Evolutionary conservation across 1,140 invertebrate genomes (phyloP).

Genomic region (Schlechtendalia chinensis): DNA sequence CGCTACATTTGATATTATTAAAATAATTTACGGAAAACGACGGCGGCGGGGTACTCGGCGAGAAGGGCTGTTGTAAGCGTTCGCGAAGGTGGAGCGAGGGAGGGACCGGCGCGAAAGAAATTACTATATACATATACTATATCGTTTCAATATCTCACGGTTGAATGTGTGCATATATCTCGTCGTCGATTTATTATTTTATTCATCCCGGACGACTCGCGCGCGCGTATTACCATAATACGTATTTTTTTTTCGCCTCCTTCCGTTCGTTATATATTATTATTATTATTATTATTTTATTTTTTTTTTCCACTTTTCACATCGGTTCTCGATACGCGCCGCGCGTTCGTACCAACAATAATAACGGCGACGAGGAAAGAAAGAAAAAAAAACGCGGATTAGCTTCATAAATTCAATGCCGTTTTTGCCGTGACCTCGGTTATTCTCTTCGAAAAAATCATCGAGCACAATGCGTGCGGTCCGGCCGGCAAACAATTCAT

Average conservation of each 20-base stretch:
- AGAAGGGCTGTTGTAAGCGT: not conserved
- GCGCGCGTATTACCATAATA: slow-evolving; percentile 38
- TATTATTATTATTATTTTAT: no score
- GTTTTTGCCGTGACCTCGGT: not conserved
- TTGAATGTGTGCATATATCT: slow-evolving; percentile 21
- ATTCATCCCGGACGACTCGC: not conserved
- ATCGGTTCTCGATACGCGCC: slow-evolving; percentile 26
- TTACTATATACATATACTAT: not conserved
- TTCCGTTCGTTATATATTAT: slow-evolving; percentile 2
- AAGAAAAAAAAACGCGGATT: slow-evolving; percentile 18
- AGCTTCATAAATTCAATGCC: slow-evolving; percentile 37
- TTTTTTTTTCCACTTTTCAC: slow-evolving; percentile 40
- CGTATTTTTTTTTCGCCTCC: slow-evolving; percentile 17
- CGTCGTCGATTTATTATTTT: slow-evolving; percentile 41
- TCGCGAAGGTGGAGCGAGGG: no score
- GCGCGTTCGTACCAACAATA: not conserved
- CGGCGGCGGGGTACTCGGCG: not conserved
- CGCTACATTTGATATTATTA: slow-evolving; percentile 48
- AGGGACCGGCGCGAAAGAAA: slow-evolving; percentile 18
- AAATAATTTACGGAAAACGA: slow-evolving; percentile 48
- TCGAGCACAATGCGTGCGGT: not conserved
- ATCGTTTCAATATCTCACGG: slow-evolving; percentile 48
- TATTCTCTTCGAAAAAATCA: not conserved
- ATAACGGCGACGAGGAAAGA: slow-evolving; percentile 21
- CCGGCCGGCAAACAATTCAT: not conserved